Evolutionary conservation across 1,140 invertebrate genomes (phyloP).

Genomic region (Carcinoscorpius rotundicauda): DNA sequence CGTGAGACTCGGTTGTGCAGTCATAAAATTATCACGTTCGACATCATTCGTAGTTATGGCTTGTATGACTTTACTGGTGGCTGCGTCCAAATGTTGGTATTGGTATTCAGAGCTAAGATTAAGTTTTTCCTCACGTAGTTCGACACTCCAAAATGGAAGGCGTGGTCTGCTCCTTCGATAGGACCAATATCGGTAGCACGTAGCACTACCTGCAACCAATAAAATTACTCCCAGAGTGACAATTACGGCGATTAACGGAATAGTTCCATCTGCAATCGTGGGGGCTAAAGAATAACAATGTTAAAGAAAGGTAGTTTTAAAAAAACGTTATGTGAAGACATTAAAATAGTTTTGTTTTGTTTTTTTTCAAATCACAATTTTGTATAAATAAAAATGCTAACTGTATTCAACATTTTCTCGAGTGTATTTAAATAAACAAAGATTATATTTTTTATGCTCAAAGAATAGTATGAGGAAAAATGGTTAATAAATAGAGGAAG

Average conservation of each 20-base stretch:
- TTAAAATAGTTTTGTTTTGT: too few species aligned
- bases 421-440: too few species aligned
- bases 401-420: too few species aligned
- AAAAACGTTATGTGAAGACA: too few species aligned
- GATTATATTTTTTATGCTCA: too few species aligned
- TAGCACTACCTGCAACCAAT: constrained; percentile 17
- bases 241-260: constrained; percentile 17
- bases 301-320: background rate
- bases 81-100: constrained; percentile 18
- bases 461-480: too few species aligned
- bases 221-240: constrained; percentile 18
- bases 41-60: too few species aligned
- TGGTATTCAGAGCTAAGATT: constrained; percentile 14
- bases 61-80: constrained; percentile 7
- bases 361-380: too few species aligned
- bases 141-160: constrained; percentile 19
- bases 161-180: constrained; percentile 12
- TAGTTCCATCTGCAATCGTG: constrained; percentile 17
- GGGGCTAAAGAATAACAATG: constrained; percentile 9
- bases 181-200: constrained; percentile 20
- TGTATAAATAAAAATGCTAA: background rate
- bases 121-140: constrained; percentile 12
- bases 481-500: too few species aligned
- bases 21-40: too few species aligned
- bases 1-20: too few species aligned